Conservation (phyloP, 2,113 vertebrate genomes). For the Setophaga kirtlandii region DNA sequence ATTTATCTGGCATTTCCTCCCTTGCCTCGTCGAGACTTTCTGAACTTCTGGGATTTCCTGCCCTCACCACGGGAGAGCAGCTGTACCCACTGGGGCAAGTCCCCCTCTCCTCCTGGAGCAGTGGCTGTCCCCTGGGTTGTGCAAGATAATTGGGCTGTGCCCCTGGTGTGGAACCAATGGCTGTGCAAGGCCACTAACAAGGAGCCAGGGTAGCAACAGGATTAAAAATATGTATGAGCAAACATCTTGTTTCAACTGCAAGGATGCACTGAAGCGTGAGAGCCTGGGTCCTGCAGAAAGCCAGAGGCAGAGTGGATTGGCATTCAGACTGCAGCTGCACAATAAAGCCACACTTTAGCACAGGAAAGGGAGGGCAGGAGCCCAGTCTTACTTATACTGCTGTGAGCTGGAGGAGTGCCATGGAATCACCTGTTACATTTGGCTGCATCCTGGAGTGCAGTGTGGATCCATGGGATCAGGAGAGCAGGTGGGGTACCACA, state of each 20-base stretch:
- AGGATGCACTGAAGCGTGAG: not conserved
- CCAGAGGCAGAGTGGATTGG: not conserved
- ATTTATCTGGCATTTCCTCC: not conserved
- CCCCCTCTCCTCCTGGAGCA: not conserved
- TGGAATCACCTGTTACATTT: not conserved
- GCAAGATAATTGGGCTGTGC: not conserved
- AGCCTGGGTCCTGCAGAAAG: not conserved
- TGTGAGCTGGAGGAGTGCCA: not conserved
- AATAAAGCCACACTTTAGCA: not conserved
- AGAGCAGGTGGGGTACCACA: not conserved
- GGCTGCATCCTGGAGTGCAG: not conserved
- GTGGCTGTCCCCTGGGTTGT: not conserved
- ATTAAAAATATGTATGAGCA: conserved; percentile 33
- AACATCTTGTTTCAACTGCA: not conserved
- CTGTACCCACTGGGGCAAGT: not conserved
- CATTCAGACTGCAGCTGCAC: not conserved
- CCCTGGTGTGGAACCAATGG: not conserved
- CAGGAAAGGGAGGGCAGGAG: not conserved
- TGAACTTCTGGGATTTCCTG: not conserved
- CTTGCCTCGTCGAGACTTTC: not conserved
- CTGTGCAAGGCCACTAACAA: not conserved
- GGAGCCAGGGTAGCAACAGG: conserved; percentile 36
- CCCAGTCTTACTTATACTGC: not conserved
- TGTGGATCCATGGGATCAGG: fast-evolving
- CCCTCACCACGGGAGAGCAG: not conserved